phyloP scores from a whole-genome alignment of 2,113 vertebrate genomes.

The Tamias sibiricus region DNA sequence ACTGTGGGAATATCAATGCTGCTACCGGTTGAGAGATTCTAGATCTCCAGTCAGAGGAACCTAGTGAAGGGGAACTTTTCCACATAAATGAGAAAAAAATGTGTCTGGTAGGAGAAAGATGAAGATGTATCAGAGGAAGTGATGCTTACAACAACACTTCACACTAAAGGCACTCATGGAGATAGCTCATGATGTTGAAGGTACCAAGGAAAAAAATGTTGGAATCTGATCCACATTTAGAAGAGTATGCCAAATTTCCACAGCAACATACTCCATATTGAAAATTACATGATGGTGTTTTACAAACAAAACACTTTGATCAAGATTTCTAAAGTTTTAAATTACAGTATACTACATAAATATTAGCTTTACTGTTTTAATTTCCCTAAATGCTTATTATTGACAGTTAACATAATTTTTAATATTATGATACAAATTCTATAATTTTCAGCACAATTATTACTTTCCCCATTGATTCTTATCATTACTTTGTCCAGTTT shows the following conservation, averaged over 20 bases:
- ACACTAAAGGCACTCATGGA: not conserved
- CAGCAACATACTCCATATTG: not conserved
- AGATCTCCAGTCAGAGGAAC: not conserved
- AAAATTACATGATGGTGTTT: not conserved
- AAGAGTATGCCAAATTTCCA: not conserved
- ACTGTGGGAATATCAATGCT: not conserved
- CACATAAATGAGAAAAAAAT: not conserved
- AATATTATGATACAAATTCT: not conserved
- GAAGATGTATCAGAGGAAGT: not conserved
- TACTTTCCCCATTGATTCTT: not conserved
- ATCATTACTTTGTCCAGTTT: not conserved
- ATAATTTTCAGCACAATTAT: not conserved
- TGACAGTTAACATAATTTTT: not conserved
- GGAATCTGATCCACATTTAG: not conserved
- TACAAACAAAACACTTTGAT: not conserved
- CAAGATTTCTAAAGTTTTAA: slow-evolving; percentile 27
- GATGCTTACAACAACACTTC: not conserved
- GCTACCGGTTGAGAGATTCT: not conserved
- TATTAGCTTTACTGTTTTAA: slow-evolving; percentile 9
- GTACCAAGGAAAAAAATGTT: not conserved
- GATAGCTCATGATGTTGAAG: not conserved
- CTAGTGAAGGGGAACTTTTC: not conserved
- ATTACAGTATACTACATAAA: not conserved
- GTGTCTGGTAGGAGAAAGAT: not conserved
- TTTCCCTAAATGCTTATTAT: not conserved